Base-by-base conservation (phyloP, 1,140 invertebrate species). In the Trypoxylus dichotomus region DNA sequence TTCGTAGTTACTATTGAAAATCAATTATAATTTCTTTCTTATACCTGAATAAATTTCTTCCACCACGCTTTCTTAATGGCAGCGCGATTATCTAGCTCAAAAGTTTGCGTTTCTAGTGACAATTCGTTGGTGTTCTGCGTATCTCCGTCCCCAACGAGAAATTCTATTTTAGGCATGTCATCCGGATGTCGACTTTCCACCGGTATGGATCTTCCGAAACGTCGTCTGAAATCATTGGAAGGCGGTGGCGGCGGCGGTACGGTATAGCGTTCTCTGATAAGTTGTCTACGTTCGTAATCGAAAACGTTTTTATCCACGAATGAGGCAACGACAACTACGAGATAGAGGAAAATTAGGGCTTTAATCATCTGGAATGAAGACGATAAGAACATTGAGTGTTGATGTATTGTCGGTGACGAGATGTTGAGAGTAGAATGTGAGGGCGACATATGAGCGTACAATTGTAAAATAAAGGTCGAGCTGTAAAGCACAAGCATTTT, bases 271-370 rank as follows among this genome's bases (percentile, higher is more conserved):
- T 54, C 13, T 54, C n/a, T 54, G 47, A 54, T 54, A 54, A 54
- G 47, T 19, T 19, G 15, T 19, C 19, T n/a, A 15, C 47, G 47
- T 54, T 54, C 47, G 47, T 54, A 54, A 54, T 54, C 47, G 47
- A 54, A 54, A n/a, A 54, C 47, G 47, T 54, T 54, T 54, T 54
- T 54, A 54, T 54, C 47, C 47, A 54, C 47, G 47, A 54, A 54
- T 19, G 47, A 54, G 15, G 47, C 47, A 15, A 54, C 47, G 47
- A 54, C 47, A n/a, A 54, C 47, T 13, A 54, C 15, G 15, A 54
- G 19, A 54, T 54, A 54, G 47, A 54, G 47, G 47, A 54, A 54
- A 54, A 54, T 54, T 54, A 54, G 47, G 15, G 47, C 19, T 54
- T n/a, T 54, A 54, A 54, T 54, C 47, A 54, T 54, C 47, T 54